Percentiles rank a stretch among this genome's conserved stretches.
These are phyloP conservation scores for Lymantria dispar DNA, from an alignment of 2,888 invertebrate species.

Conservation along the genomic window DNA sequence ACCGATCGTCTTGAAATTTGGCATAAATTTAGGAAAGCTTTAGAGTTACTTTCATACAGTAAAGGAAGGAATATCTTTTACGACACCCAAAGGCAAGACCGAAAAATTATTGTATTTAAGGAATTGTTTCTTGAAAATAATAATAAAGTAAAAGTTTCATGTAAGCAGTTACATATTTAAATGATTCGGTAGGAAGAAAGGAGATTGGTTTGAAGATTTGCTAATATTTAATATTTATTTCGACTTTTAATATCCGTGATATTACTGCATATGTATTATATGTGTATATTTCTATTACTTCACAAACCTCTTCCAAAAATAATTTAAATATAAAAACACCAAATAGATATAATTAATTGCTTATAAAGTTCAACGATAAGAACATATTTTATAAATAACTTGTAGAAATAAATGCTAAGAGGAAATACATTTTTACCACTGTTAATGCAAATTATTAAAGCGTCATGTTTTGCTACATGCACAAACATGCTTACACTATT, in stretches of 20 bases:
- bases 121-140: too few relatives aligned
- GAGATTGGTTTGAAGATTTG: too few relatives aligned
- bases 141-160: too few relatives aligned
- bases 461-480: background rate
- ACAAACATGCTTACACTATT: background rate
- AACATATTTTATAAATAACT: background rate
- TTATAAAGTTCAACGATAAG: background rate
- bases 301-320: background rate
- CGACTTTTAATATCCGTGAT: background rate
- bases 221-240: too few relatives aligned
- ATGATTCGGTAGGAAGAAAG: too few relatives aligned
- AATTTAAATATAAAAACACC: background rate
- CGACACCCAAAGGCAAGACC: too few relatives aligned
- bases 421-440: background rate
- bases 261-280: background rate
- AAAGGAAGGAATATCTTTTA: too few relatives aligned
- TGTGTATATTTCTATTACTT: background rate
- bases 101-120: too few relatives aligned
- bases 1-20: too few relatives aligned
- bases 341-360: background rate
- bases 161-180: too few relatives aligned
- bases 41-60: too few relatives aligned
- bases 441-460: background rate
- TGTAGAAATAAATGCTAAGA: slow-evolving; percentile 1
- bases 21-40: too few relatives aligned